phyloP scores from a whole-genome alignment of 2,113 vertebrate genomes.

The Sinocyclocheilus grahami region DNA sequence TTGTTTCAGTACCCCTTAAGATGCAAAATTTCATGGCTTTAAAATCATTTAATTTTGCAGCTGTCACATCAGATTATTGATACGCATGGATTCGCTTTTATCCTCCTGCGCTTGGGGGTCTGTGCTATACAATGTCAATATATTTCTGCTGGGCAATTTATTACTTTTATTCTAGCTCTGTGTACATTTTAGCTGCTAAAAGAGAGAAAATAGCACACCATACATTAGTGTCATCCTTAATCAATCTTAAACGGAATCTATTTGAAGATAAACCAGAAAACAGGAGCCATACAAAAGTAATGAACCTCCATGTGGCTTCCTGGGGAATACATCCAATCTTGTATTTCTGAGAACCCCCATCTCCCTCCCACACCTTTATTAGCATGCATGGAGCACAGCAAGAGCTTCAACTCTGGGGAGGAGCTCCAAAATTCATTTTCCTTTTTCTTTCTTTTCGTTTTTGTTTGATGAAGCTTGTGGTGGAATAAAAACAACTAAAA shows the following conservation, averaged over 20 bases:
- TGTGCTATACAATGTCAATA: slow-evolving; percentile 30
- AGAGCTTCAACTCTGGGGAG: slow-evolving; percentile 44
- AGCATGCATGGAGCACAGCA: slow-evolving; percentile 54
- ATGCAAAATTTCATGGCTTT: slow-evolving; percentile 36
- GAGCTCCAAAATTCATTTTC: slow-evolving; percentile 48
- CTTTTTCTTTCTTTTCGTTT: slow-evolving; percentile 36
- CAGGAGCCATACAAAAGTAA: slow-evolving; percentile 53
- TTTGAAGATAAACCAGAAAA: slow-evolving; percentile 48
- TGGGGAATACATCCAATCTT: slow-evolving; percentile 56
- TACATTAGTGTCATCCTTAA: slow-evolving; percentile 56
- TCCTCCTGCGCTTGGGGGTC: slow-evolving; percentile 7
- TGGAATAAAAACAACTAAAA: slow-evolving; percentile 42
- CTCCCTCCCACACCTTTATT: slow-evolving; percentile 57
- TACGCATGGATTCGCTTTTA: slow-evolving; percentile 26
- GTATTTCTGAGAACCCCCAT: slow-evolving; percentile 32
- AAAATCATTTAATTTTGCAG: slow-evolving; percentile 38
- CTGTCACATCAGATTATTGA: slow-evolving; percentile 44
- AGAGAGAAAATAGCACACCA: slow-evolving; percentile 48
- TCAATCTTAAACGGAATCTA: slow-evolving; percentile 53
- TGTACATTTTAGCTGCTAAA: slow-evolving; percentile 42
- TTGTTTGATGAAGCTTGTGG: slow-evolving; percentile 37
- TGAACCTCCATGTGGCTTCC: slow-evolving; percentile 52
- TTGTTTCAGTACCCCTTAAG: slow-evolving; percentile 14
- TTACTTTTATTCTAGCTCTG: slow-evolving; percentile 44
- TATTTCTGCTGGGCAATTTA: slow-evolving; percentile 40